A percentile compares a stretch with the other conserved stretches of the same genome.
phyloP scores from a whole-genome alignment of 2,797 vertebrate genomes.

The Podarcis lilfordi region DNA sequence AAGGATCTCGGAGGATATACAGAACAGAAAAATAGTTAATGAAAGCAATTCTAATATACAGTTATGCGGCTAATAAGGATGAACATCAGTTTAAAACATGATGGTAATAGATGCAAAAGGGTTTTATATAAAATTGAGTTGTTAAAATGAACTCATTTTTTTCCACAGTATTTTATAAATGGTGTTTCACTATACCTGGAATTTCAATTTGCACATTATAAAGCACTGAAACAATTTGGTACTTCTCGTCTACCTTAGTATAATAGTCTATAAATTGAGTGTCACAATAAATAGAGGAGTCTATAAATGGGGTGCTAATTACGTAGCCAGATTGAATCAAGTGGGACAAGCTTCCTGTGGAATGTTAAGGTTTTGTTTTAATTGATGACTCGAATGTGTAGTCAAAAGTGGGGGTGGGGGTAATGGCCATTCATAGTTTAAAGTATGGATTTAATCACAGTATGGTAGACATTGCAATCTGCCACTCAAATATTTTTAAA shows the following conservation, averaged over 20 bases:
- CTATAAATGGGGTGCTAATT: constrained; percentile 55
- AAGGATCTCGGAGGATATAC: background rate
- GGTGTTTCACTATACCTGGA: constrained; percentile 17
- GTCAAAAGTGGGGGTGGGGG: background rate
- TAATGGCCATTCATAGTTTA: constrained; percentile 15
- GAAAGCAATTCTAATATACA: background rate
- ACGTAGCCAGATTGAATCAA: constrained; percentile 25
- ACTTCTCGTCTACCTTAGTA: constrained; percentile 32
- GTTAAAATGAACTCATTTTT: background rate
- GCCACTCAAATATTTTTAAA: background rate
- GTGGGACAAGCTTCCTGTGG: constrained; percentile 35
- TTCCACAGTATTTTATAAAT: constrained; percentile 14
- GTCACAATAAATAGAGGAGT: constrained; percentile 36
- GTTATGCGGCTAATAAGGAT: background rate
- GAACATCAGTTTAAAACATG: background rate
- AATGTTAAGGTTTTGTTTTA: constrained; percentile 39
- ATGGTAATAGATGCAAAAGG: background rate
- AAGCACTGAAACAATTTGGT: constrained; percentile 35
- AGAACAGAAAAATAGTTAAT: background rate
- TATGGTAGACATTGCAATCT: background rate
- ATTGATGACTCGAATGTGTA: constrained; percentile 33
- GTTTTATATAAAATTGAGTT: background rate
- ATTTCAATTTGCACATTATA: constrained; percentile 39
- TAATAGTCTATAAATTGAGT: constrained; percentile 39
- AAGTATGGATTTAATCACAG: background rate